These are phyloP conservation scores for Axea sp. DNA, from an alignment of 2,888 invertebrate species.

Conservation along the genomic window DNA sequence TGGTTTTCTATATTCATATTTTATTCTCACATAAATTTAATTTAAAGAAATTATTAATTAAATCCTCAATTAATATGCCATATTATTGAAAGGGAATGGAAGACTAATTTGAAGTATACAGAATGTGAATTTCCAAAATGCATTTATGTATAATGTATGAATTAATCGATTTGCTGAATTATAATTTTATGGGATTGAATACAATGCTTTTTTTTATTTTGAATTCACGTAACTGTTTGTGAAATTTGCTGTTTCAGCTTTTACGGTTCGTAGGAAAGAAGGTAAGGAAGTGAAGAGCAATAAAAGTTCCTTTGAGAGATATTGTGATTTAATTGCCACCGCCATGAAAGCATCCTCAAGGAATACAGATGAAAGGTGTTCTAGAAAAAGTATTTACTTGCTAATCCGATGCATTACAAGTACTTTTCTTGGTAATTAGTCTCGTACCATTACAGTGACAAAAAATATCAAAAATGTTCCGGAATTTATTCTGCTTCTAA, in stretches of 20 bases:
- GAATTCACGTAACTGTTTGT: conserved; percentile 57
- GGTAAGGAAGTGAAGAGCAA: conserved; percentile 58
- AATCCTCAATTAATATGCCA: no score
- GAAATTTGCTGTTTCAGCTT: conserved; percentile 58
- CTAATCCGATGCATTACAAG: conserved; percentile 57
- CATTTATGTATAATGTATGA: no score
- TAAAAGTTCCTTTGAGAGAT: conserved; percentile 62
- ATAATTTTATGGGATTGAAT: conserved; percentile 24
- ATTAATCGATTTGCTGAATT: no score
- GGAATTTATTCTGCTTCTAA: no score
- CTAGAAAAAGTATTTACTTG: conserved; percentile 54
- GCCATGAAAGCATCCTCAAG: conserved; percentile 60
- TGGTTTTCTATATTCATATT: no score
- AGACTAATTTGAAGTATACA: no score
- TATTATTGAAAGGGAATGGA: no score
- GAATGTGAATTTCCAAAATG: no score
- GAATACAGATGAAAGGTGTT: conserved; percentile 62
- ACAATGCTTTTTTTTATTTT: conserved; percentile 37
- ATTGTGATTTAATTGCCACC: conserved; percentile 62
- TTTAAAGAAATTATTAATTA: no score
- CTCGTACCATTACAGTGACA: conserved; percentile 28
- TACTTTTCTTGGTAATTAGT: conserved; percentile 47
- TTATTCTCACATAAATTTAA: no score
- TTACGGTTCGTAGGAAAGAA: conserved; percentile 48
- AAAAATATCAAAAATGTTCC: conserved; percentile 20